These are phyloP conservation scores for Alectoris magna DNA, from an alignment of 2,797 vertebrate species.

Conservation along the genomic window DNA sequence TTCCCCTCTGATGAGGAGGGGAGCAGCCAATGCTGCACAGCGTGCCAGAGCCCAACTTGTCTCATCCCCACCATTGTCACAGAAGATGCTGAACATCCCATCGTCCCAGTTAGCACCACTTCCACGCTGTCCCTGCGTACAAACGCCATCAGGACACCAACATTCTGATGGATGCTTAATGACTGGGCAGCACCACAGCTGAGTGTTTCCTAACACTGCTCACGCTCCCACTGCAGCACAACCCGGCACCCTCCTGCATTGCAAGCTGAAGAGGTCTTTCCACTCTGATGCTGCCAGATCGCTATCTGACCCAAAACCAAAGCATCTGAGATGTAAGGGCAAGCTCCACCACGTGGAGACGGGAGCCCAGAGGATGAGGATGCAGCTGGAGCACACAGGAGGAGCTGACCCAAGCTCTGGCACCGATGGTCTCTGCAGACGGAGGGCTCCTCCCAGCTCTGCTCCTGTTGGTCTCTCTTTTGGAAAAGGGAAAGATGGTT, in stretches of 20 bases:
- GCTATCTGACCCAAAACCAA: fast-evolving
- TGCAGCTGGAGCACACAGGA: background rate
- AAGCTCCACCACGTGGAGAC: background rate
- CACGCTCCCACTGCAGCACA: fast-evolving
- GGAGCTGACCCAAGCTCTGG: background rate
- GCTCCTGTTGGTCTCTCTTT: no score
- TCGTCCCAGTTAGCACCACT: fast-evolving
- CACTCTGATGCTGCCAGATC: background rate
- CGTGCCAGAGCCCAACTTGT: background rate
- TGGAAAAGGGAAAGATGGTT: background rate
- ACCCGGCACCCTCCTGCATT: background rate
- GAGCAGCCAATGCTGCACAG: background rate
- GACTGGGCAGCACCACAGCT: fast-evolving
- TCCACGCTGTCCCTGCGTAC: fast-evolving
- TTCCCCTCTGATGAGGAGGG: background rate
- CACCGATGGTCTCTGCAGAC: background rate
- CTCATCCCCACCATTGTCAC: background rate
- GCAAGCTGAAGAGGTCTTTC: background rate
- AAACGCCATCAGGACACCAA: background rate
- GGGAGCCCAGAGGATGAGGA: background rate
- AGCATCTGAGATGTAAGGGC: fast-evolving
- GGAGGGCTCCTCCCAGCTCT: background rate
- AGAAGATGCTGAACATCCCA: background rate
- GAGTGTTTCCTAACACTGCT: fast-evolving
- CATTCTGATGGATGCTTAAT: fast-evolving